A percentile compares a stretch with the other conserved stretches of the same genome.
These are phyloP conservation scores for silkworm (Bombyx mori) DNA, from an alignment of 1,140 invertebrate genomes.

Conservation along the genomic window ASM3026992v2 NC_085118.1:7428001-7428500, in stretches of 20 bases:
- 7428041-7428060: slow-evolving; percentile 51
- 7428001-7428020: slow-evolving; percentile 23
- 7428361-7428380: slow-evolving; percentile 26
- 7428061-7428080: slow-evolving; percentile 68
- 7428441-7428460: slow-evolving; percentile 66
- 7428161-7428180: slow-evolving; percentile 62
- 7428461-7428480: slow-evolving; percentile 50
- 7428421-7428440: slow-evolving; percentile 65
- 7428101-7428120: slow-evolving; percentile 68
- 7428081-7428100: slow-evolving; percentile 71
- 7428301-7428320: too few relatives aligned
- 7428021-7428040: slow-evolving; percentile 22
- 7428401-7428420: slow-evolving; percentile 37
- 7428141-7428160: slow-evolving; percentile 69
- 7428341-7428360: slow-evolving; percentile 21
- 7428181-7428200: slow-evolving; percentile 62
- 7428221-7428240: slow-evolving; percentile 49
- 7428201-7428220: slow-evolving; percentile 45
- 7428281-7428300: not conserved
- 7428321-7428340: not conserved
- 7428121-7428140: slow-evolving; percentile 71
- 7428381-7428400: slow-evolving; percentile 64
- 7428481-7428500: slow-evolving; percentile 69
- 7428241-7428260: slow-evolving; percentile 20
- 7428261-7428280: not conserved